Base-by-base conservation (phyloP, 1,140 invertebrate genomes). In the Heliconius hermathena region DNA sequence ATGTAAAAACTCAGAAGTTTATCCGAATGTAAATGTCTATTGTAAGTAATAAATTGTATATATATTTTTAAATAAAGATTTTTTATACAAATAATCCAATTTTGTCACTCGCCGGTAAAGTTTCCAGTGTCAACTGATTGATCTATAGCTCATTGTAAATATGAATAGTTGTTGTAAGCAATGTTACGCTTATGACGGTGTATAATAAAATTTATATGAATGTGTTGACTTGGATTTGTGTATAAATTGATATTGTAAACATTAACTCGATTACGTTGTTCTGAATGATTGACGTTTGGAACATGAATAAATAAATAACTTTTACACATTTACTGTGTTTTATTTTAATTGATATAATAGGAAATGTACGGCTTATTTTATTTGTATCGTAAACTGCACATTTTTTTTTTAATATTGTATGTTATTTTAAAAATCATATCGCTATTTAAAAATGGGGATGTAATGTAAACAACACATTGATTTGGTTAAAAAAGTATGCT, bases 401-500 rank as follows among this genome's bases (percentile, higher is more conserved):
- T 1, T 20, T 20, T 52, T n/a, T 20, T 52, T 52, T 52, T 8
- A 2, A 52, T 18, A 52, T 20, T 5, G 16, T 52, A 52, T 20
- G 20, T 52, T 20, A 52, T 20, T 18, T 52, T 20, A 52, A 8
- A 18, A 20, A 52, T 52, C 5, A 52, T 18, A 52, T 52, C 18
- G 6, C 16, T 20, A 52, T 18, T 20, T 20, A 8, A 52, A 5
- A 57, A 57, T 57, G 20, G n/a, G 60, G 60, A 71, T 49, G 75
- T 80, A 80, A 81, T 73, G 60, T 81, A 88, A 92, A 94, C 90
- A 83, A 85, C 89, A 90, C 78, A 76, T 88, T 90, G 77, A 83
- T 92, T 94, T 94, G 92, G 93, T 94, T 94, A 94, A 94, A 94
- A 94, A 94, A 94, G 91, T 94, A 94, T 94, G 92, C 92, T 90